A percentile compares a stretch with the other conserved stretches of the same genome.
phyloP scores from a whole-genome alignment of 2,797 vertebrate genomes.

The Eospalax fontanierii region DNA sequence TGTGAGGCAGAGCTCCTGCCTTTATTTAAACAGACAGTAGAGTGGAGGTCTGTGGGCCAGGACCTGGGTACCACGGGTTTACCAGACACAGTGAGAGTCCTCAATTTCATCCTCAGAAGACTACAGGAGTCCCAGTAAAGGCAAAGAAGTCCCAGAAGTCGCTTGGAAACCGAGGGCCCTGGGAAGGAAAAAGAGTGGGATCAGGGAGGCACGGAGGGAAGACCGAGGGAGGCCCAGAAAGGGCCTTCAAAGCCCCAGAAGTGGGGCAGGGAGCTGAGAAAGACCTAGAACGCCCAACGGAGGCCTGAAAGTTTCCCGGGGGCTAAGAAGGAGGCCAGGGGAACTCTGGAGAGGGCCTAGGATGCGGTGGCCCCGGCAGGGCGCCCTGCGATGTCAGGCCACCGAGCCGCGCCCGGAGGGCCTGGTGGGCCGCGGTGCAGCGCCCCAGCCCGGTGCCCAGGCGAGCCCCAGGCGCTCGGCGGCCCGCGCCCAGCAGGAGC shows the following conservation, averaged over 20 bases:
- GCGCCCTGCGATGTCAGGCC: not conserved
- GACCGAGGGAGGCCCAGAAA: fast-evolving
- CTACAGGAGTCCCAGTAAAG: not conserved
- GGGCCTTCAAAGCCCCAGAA: not conserved
- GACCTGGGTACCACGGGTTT: not conserved
- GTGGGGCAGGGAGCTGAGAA: not conserved
- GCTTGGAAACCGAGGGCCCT: not conserved
- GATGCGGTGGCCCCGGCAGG: no score
- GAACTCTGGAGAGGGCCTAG: not conserved
- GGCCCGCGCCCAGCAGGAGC: not conserved
- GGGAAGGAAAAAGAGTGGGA: no score
- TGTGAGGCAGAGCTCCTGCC: not conserved
- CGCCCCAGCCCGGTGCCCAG: fast-evolving
- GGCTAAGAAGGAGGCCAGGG: not conserved
- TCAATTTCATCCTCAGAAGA: not conserved
- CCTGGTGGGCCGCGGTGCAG: fast-evolving
- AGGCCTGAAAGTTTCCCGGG: not conserved
- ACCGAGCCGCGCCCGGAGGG: fast-evolving
- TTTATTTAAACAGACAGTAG: not conserved
- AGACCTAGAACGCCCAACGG: not conserved
- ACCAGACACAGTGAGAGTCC: not conserved
- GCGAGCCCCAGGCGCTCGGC: not conserved
- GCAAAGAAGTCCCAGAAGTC: not conserved
- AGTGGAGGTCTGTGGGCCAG: not conserved
- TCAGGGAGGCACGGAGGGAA: not conserved